Conservation (phyloP, 2,888 invertebrate species). For the Timema podura region DNA sequence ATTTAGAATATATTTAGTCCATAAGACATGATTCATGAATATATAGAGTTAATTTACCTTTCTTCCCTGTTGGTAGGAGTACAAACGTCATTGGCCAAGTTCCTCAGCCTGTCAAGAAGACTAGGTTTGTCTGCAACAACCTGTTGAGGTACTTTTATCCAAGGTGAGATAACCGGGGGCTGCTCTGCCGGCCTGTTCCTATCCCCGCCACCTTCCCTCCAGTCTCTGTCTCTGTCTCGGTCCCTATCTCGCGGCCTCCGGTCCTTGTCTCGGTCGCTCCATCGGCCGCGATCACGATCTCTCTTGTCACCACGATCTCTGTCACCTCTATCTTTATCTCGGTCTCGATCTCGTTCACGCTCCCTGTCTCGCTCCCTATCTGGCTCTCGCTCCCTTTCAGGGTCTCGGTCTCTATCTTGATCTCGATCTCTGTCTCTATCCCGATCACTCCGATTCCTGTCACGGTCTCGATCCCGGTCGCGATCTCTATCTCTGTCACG, state of each 20-base stretch:
- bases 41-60: conserved; percentile 8
- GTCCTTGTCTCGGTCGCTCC: conserved; percentile 31
- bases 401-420: conserved; percentile 28
- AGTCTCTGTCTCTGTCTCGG: conserved; percentile 37
- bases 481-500: conserved; percentile 33
- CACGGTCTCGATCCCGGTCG: conserved; percentile 32
- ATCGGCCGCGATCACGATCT: conserved; percentile 32
- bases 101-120: conserved; percentile 44
- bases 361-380: conserved; percentile 33
- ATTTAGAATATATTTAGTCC: too few relatives aligned
- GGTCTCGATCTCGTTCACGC: conserved; percentile 31
- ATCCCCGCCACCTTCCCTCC: conserved; percentile 34
- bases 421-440: conserved; percentile 34
- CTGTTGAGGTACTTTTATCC: conserved; percentile 15
- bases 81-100: conserved; percentile 44
- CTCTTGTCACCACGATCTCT: conserved; percentile 38
- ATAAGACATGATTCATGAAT: too few relatives aligned
- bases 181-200: conserved; percentile 12
- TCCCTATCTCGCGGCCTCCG: conserved; percentile 39
- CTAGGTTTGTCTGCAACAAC: conserved; percentile 44
- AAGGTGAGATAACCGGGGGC: conserved; percentile 16
- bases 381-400: conserved; percentile 23
- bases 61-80: conserved; percentile 30
- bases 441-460: conserved; percentile 28
- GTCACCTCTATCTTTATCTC: conserved; percentile 39